Evolutionary conservation across 2,797 vertebrate species (phyloP), one percentile per base, ranked within the genome.

Genomic region (Urophycis tenuis): DNA sequence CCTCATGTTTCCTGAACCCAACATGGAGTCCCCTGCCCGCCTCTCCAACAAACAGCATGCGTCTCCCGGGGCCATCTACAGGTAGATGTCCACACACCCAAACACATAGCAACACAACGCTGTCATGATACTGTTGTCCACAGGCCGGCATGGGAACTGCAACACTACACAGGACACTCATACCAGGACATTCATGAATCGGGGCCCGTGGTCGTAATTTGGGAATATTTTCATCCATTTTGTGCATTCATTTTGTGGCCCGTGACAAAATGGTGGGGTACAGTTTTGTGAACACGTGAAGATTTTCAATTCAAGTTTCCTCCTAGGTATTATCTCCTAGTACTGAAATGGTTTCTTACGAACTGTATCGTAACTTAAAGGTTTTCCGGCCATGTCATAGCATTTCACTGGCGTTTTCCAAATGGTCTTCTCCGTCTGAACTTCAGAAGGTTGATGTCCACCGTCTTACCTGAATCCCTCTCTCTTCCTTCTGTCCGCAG

Each of bases 1-100:
- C 93, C 90, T 93, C 92, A 96, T 96, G 95, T 96, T 95, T 93
- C 95, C 95, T 9, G 95, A 96, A 93, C 93, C 95, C 35, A 95
- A 93, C 82, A 94, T 94, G 19, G 95, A 95, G 87, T 96, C 95
- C 74, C 95, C 95, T 0, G 95, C 95, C 79, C 92, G 94, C 89
- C 94, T 96, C 85, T 95, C 95, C 6, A 91, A 93, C 82, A 89
- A 93, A 79, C 95, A 95, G 89, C 95, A 93, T 0, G 94, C 94
- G 86, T 96, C 95, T 80, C 95, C 95, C 14, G 94, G 94, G 74
- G 94, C 95, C 93, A 93, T 95, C 88, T 95, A 96, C 93, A 95
- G 94, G 95, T 96, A 60, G 87, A 93, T n/a, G 78, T 4, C 31
- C 2, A 60, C 0, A 35, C 11, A 30, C 12, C 25, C 14, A 19